Evolutionary conservation across 2,888 invertebrate genomes (phyloP), one percentile per base, ranked within the genome.

Genomic region (Drosophila macrospina): DNA sequence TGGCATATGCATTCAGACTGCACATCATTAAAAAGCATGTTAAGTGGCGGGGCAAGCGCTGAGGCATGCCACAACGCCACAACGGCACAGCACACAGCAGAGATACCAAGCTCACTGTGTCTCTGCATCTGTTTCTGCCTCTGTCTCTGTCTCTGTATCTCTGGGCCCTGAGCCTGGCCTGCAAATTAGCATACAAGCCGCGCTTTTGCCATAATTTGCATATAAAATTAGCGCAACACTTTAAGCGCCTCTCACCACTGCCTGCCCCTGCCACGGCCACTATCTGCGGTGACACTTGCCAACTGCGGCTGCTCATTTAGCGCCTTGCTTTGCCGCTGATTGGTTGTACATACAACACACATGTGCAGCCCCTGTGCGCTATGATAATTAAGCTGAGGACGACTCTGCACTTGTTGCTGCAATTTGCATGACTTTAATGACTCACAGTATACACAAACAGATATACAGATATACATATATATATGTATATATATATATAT

Each of bases 161-260:
- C 8, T 28, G 28, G 7, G 28, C 28, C 28, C 57, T 50, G 37
- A 41, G 59, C 13, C 63, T 26, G 60, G 34, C 47, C 47, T 42
- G 74, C 60, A 85, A 85, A 85, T 85, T 85, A 85, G 87, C 85
- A 85, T 85, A 86, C 85, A 84, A 84, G 78, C 78, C 76, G 82
- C 70, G 82, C 86, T 86, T 81, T 87, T 79, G 82, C 80, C 85
- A 86, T 85, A 82, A 86, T 86, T 86, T 86, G 85, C 85, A 86
- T 86, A 87, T 86, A 86, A 86, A 86, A 86, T 86, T 86, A 86
- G 85, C 85, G 74, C 82, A 86, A 86, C 85, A 86, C 78, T 80
- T 82, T 74, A 67, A 61, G 56, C 66, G 24, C 24, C 20, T 32
- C 50, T 34, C 8, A 24, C 13, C 56, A 15, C 32, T 24, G 11